phyloP scores from a whole-genome alignment of 2,113 vertebrate species.

The Phaethon lepturus region DNA sequence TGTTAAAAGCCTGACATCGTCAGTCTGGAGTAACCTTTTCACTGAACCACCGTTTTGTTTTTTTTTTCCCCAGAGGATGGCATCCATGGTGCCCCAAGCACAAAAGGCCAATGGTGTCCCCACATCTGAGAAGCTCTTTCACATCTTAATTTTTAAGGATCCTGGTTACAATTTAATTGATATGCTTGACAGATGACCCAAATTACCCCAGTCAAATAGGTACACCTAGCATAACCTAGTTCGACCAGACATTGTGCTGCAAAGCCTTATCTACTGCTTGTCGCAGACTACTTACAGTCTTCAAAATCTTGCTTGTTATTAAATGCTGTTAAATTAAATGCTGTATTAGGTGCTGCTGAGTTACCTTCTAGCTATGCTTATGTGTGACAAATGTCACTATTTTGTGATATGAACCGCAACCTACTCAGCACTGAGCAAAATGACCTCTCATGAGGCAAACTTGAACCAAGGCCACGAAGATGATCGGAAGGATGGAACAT shows the following conservation, averaged over 20 bases:
- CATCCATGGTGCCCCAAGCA: neutral
- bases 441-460: neutral
- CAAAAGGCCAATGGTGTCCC: neutral
- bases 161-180: neutral
- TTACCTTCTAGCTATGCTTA: neutral
- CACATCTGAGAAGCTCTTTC: neutral
- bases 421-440: neutral
- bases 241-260: neutral
- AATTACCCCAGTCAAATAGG: neutral
- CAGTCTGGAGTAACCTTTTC: neutral
- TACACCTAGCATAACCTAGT: neutral
- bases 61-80: neutral
- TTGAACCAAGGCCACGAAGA: neutral
- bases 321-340: neutral
- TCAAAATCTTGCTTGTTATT: neutral
- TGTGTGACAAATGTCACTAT: accelerated
- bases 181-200: neutral
- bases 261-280: neutral
- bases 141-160: neutral
- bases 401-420: neutral
- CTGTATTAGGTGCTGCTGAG: neutral
- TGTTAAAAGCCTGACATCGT: neutral
- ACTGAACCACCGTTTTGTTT: neutral
- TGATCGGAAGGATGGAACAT: accelerated
- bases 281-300: neutral